Base-by-base conservation (phyloP, 2,797 vertebrate species). In the Leucoraja ocellata region DNA sequence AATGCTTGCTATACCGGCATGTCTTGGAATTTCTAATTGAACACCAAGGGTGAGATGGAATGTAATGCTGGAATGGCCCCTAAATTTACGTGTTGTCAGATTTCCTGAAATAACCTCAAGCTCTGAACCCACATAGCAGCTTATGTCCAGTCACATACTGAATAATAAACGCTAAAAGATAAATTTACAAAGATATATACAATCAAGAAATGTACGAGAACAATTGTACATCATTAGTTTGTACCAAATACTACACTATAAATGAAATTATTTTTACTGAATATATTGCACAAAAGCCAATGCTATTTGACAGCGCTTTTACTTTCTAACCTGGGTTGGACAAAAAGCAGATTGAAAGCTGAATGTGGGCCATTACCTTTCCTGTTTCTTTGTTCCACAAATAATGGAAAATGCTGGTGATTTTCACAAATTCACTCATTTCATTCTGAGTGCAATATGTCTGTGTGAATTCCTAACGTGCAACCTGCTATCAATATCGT, bases 1-100 rank as follows among this genome's bases (percentile, higher is more conserved):
- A 21, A 14, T 9, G n/a, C 61, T 90, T 90, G 61, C 63, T 68
- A 32, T 86, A 86, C 58, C 83, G 63, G 63, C 54, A 28, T 63
- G 83, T 63, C 25, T 63, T 86, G 83, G 63, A 36, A 90, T 90
- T n/a, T 68, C 84, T n/a, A 63, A 16, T 58, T 65, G 84, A 90
- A 23, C n/a, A 68, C 63, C 18, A 65, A 86, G 54, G n/a, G 58
- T 63, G 25, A 88, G 32, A 5, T 18, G 28, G 28, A 88, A 61
- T 36, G 25, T 68, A 65, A 90, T 68, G 61, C 21, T 63, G 63
- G 28, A 16, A 36, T 28, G 13, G 63, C 14, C 63, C 28, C 36
- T 32, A 68, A 90, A 90, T 32, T 6, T 68, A 18, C 28, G 54
- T 32, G 1, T 32, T 90, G 18, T 68, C 84, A 90, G 61, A 68